These are phyloP conservation scores for Arenicola marina DNA, from an alignment of 2,888 invertebrate species.

Conservation along the genomic window DNA sequence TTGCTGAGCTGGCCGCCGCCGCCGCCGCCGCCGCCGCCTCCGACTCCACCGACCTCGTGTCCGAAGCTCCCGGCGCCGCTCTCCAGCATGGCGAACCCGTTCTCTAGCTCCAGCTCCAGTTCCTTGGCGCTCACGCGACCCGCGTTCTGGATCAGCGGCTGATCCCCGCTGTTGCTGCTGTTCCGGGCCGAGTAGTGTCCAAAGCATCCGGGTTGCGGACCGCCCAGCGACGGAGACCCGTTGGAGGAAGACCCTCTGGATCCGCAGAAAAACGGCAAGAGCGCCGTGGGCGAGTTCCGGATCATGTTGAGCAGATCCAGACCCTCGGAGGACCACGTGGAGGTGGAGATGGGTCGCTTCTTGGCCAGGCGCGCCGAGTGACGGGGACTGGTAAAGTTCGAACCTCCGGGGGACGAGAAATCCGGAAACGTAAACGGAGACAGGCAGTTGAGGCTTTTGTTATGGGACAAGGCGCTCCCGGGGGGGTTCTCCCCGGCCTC, in stretches of 20 bases:
- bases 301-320: slow-evolving; percentile 61
- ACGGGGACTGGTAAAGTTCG: slow-evolving; percentile 17
- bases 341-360: slow-evolving; percentile 29
- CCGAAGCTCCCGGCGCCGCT: background rate
- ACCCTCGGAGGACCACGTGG: slow-evolving; percentile 54
- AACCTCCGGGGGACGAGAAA: slow-evolving; percentile 8
- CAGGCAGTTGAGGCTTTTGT: slow-evolving; percentile 4
- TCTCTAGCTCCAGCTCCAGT: background rate
- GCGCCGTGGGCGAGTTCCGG: slow-evolving; percentile 61
- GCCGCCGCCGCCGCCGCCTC: background rate
- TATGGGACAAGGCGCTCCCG: slow-evolving; percentile 5
- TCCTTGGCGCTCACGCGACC: no score
- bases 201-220: slow-evolving; percentile 47
- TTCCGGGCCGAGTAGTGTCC: slow-evolving; percentile 57
- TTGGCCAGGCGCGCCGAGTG: slow-evolving; percentile 13
- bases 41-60: no score
- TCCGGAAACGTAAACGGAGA: slow-evolving; percentile 18
- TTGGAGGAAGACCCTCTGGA: slow-evolving; percentile 48
- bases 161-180: no score
- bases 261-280: slow-evolving; percentile 49
- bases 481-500: background rate
- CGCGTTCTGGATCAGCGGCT: no score
- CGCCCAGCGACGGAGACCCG: slow-evolving; percentile 44
- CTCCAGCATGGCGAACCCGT: background rate
- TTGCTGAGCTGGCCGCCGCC: slow-evolving; percentile 2